phyloP scores from a whole-genome alignment of 2,888 invertebrate genomes.

The Candidula unifasciata region DNA sequence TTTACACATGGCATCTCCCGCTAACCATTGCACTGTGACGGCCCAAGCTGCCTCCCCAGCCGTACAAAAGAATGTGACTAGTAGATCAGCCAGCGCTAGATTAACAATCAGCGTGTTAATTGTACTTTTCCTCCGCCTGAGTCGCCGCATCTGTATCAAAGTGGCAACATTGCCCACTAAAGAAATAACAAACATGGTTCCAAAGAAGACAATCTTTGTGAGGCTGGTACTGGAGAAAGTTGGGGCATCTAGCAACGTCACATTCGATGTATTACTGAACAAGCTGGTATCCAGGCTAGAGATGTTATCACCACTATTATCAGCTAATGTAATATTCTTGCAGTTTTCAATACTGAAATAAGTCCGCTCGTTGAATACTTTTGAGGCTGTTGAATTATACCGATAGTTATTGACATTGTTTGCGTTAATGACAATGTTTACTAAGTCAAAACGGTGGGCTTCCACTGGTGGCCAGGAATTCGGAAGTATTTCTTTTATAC shows the following conservation, averaged over 20 bases:
- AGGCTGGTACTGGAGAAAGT: slow-evolving; percentile 79
- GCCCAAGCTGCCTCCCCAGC: slow-evolving; percentile 90
- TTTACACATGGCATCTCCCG: slow-evolving; percentile 87
- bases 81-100: slow-evolving; percentile 88
- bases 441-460: too few relatives aligned
- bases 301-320: too few relatives aligned
- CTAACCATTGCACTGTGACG: slow-evolving; percentile 88
- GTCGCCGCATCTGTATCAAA: slow-evolving; percentile 86
- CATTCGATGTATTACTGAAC: neutral
- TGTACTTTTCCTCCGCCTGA: slow-evolving; percentile 78
- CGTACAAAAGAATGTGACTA: slow-evolving; percentile 89
- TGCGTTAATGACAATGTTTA: too few relatives aligned
- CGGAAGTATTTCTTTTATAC: too few relatives aligned
- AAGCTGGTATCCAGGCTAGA: neutral
- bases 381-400: too few relatives aligned
- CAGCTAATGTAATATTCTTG: too few relatives aligned
- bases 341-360: too few relatives aligned
- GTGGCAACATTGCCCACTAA: slow-evolving; percentile 87
- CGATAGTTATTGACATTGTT: too few relatives aligned
- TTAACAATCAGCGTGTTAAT: slow-evolving; percentile 87
- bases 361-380: too few relatives aligned
- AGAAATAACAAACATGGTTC: slow-evolving; percentile 85
- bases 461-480: too few relatives aligned
- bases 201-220: slow-evolving; percentile 84
- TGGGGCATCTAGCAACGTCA: slow-evolving; percentile 22